Base-by-base conservation (phyloP, 2,113 vertebrate species). In the crab-eating macaque (Macaca fascicularis) region DNA sequence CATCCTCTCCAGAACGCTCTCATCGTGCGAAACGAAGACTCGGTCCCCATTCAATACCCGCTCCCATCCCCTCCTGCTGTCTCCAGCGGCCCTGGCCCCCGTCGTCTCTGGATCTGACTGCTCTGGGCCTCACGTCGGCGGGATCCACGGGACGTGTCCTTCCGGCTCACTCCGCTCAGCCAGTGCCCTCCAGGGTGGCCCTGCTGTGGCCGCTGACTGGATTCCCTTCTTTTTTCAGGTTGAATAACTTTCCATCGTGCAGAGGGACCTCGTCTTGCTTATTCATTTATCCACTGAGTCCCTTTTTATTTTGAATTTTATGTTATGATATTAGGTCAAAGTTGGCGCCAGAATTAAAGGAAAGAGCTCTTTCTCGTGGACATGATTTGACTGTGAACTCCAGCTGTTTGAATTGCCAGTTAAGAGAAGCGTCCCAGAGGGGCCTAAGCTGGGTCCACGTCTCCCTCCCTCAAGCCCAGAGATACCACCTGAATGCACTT, bases 171-270 rank as follows among this genome's bases (percentile, higher is more conserved):
- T 43, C 38, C 38, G 16, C 83, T 27, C 2, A 40, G 20, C 32
- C 5, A 38, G 1, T 0, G 8, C 6, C 90, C 38, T 76, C 78
- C 9, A n/a, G 85, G n/a, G 6, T 38, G 78, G 7, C 0, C 69
- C 2, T 0, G 2, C 6, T 30, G 6, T 6, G 6, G 43, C 32
- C 5, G 2, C 27, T 12, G 6, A 1, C 25, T 17, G 35, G 5
- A 50, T 5, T 5, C 11, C 48, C 45, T 16, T 80, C 59, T 57
- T 84, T 48, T 30, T 25, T 2, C 11, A 79, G 40, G 78, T 48
- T 43, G 16, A 45, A 16, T 10, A 11, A 74, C 16, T 67, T 9
- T 38, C 27, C 25, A 5, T 9, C 17, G 30, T 22, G 30, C 35
- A n/a, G 4, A 48, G 2, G 40, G 17, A 43, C 19, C n/a, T 22